A percentile compares a stretch with the other conserved stretches of the same genome.
These are phyloP conservation scores for Cinclus mexicanus DNA, from an alignment of 2,113 vertebrate species.

Conservation along the genomic window DNA sequence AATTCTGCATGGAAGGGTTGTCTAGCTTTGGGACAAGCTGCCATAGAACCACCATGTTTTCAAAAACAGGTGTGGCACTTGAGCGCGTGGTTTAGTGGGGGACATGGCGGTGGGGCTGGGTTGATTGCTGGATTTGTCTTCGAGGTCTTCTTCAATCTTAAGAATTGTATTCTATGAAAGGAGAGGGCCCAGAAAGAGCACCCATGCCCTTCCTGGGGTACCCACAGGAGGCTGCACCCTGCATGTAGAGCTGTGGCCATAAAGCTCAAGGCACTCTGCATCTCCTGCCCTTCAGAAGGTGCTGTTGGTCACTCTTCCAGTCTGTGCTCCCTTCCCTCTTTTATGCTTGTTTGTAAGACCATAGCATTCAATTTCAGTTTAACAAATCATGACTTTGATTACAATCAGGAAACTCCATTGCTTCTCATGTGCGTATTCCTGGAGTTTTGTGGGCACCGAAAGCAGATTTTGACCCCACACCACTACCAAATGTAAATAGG, in stretches of 20 bases:
- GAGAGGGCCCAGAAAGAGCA: background rate
- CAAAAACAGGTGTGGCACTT: background rate
- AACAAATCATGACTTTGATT: background rate
- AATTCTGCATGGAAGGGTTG: background rate
- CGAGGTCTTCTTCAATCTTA: background rate
- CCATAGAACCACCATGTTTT: background rate
- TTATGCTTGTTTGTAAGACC: background rate
- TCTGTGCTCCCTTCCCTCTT: background rate
- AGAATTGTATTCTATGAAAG: background rate
- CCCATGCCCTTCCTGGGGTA: background rate
- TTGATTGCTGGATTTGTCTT: background rate
- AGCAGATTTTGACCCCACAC: background rate
- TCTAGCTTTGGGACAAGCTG: background rate
- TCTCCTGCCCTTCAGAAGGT: background rate
- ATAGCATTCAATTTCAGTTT: background rate
- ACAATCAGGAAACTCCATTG: background rate
- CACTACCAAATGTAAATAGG: background rate
- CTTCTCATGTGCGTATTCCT: background rate
- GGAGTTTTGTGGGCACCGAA: background rate
- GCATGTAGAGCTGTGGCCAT: background rate
- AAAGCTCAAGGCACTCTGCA: background rate
- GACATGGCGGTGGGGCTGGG: background rate
- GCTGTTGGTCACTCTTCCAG: background rate
- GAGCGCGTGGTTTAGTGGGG: accelerated
- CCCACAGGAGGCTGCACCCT: background rate